phyloP scores from a whole-genome alignment of 2,888 invertebrate genomes.

The Pogonocherus hispidulus region DNA sequence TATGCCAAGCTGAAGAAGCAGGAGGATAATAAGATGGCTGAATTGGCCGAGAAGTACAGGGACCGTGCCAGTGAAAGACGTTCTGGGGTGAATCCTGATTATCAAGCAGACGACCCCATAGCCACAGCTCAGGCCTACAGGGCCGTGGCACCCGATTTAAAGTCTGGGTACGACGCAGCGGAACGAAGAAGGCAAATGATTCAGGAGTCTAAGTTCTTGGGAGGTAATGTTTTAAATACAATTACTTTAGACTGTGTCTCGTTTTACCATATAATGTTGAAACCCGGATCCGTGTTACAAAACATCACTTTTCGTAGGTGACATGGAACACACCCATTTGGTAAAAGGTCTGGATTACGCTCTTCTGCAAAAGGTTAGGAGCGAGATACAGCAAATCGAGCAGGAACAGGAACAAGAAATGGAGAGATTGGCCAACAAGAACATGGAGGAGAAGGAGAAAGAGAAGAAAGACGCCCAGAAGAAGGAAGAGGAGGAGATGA shows the following conservation, averaged over 20 bases:
- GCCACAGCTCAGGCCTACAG: conserved; percentile 80
- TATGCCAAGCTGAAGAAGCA: conserved; percentile 95
- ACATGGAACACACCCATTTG: conserved; percentile 99
- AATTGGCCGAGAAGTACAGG: conserved; percentile 93
- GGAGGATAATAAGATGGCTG: conserved; percentile 95
- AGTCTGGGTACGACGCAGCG: conserved; percentile 94
- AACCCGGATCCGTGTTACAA: not conserved
- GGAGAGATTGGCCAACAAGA: conserved; percentile 78
- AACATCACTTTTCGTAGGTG: conserved; percentile 14
- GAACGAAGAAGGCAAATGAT: conserved; percentile 96
- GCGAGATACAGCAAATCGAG: conserved; percentile 88
- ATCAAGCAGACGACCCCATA: conserved; percentile 86
- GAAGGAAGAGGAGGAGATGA: conserved; percentile 81
- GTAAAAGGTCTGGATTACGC: conserved; percentile 97
- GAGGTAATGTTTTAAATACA: too few species aligned
- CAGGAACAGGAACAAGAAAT: conserved; percentile 87
- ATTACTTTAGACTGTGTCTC: too few species aligned
- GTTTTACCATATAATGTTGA: too few species aligned
- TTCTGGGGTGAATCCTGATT: conserved; percentile 82
- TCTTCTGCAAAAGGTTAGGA: conserved; percentile 92
- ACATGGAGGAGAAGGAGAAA: conserved; percentile 69
- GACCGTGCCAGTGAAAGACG: conserved; percentile 89
- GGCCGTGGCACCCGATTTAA: conserved; percentile 96
- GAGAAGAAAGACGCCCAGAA: conserved; percentile 68
- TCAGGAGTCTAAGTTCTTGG: conserved; percentile 98